phyloP scores from a whole-genome alignment of 2,888 invertebrate species.

The Proisotoma minuta region DNA sequence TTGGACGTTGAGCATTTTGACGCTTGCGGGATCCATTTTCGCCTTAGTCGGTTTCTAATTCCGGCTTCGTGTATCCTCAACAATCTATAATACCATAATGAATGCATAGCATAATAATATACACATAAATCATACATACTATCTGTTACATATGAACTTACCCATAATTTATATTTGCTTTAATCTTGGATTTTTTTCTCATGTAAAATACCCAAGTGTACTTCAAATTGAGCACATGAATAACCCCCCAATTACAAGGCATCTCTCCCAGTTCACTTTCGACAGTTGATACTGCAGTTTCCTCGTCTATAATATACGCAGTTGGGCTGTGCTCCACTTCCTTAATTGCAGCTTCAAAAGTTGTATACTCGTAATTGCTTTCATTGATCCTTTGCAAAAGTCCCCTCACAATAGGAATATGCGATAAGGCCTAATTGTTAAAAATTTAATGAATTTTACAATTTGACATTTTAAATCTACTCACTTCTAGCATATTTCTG shows the following conservation, averaged over 20 bases:
- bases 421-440: conserved; percentile 15
- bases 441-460: no score
- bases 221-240: conserved; percentile 26
- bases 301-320: conserved; percentile 38
- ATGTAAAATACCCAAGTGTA: conserved; percentile 38
- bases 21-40: conserved; percentile 22
- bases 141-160: no score
- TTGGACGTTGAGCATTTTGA: no score
- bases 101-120: no score
- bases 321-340: conserved; percentile 21
- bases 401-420: conserved; percentile 8
- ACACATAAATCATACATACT: no score
- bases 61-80: conserved; percentile 20
- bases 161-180: conserved; percentile 28
- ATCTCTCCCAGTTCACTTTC: conserved; percentile 14
- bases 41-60: conserved; percentile 14
- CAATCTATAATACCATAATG: conserved; percentile 12
- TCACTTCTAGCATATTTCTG: conserved; percentile 21
- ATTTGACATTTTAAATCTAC: no score
- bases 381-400: conserved; percentile 7
- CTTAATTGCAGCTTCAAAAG: conserved; percentile 22
- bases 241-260: conserved; percentile 25
- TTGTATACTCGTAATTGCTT: conserved; percentile 15
- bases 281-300: conserved; percentile 26
- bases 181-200: conserved; percentile 24